phyloP scores from a whole-genome alignment of 2,113 vertebrate genomes.

The Etheostoma spectabile region DNA sequence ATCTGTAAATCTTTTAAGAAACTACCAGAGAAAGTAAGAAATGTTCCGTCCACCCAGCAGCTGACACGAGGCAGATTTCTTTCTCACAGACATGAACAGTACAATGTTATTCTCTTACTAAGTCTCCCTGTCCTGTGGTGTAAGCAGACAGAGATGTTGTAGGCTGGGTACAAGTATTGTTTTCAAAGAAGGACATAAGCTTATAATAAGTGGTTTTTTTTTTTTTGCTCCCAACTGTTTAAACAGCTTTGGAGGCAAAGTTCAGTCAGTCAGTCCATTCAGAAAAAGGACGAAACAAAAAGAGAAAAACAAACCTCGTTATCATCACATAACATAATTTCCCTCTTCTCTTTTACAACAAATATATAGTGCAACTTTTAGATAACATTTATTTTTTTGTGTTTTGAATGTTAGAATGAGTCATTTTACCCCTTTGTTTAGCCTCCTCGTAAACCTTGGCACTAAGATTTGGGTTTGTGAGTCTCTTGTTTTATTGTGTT shows the following conservation, averaged over 20 bases:
- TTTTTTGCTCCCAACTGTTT: slow-evolving; percentile 72
- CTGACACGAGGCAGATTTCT: slow-evolving; percentile 64
- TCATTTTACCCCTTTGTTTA: slow-evolving; percentile 82
- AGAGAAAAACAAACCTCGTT: slow-evolving; percentile 60
- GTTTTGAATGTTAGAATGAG: slow-evolving; percentile 86
- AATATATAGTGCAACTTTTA: slow-evolving; percentile 96
- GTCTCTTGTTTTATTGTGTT: slow-evolving; percentile 70
- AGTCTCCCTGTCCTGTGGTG: slow-evolving; percentile 77
- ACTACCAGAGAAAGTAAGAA: slow-evolving; percentile 6
- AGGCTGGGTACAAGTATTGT: slow-evolving; percentile 80
- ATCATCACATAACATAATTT: slow-evolving; percentile 82
- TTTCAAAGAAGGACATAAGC: slow-evolving; percentile 78
- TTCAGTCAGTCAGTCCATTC: slow-evolving; percentile 82
- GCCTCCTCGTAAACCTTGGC: slow-evolving; percentile 90
- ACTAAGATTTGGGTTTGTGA: slow-evolving; percentile 90
- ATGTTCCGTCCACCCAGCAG: slow-evolving; percentile 53
- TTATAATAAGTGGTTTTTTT: slow-evolving; percentile 74
- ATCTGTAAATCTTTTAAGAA: slow-evolving; percentile 1
- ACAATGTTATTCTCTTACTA: slow-evolving; percentile 62
- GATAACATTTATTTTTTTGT: slow-evolving; percentile 76
- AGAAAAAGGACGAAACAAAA: slow-evolving; percentile 80
- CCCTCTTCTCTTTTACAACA: slow-evolving; percentile 86
- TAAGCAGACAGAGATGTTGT: slow-evolving; percentile 73
- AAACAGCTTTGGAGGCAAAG: slow-evolving; percentile 79
- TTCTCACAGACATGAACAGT: slow-evolving; percentile 52